phyloP scores from a whole-genome alignment of 2,113 vertebrate species.

The Panurus biarmicus region DNA sequence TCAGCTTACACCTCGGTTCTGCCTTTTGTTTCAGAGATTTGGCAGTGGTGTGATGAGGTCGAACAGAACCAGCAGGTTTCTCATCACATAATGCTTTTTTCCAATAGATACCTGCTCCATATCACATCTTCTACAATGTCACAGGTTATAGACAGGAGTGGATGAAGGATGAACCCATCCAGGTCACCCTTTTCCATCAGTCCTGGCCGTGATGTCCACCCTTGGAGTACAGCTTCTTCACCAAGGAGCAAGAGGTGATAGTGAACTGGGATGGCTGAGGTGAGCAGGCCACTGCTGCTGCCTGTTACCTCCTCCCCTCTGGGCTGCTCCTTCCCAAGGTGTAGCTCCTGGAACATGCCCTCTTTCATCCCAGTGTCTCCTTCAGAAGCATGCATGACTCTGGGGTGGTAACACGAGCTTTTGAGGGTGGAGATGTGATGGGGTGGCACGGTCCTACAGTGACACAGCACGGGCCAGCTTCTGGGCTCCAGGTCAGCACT shows the following conservation, averaged over 20 bases:
- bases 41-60: background rate
- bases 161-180: background rate
- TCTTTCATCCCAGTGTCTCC: background rate
- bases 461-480: background rate
- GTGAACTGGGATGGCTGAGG: background rate
- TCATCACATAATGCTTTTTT: background rate
- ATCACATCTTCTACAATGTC: background rate
- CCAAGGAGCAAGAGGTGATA: background rate
- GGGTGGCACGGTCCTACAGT: background rate
- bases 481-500: background rate
- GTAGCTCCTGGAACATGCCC: background rate
- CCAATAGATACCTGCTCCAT: background rate
- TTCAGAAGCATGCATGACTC: background rate
- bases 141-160: background rate
- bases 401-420: rapidly evolving
- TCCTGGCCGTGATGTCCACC: background rate
- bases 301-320: background rate
- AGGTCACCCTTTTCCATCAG: background rate
- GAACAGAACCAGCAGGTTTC: background rate
- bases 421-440: too few relatives aligned
- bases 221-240: background rate
- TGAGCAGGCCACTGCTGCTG: background rate
- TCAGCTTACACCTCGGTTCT: background rate
- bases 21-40: background rate
- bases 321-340: background rate